Evolutionary conservation across 2,888 invertebrate species (phyloP).

Genomic region (Xylota sylvarum): DNA sequence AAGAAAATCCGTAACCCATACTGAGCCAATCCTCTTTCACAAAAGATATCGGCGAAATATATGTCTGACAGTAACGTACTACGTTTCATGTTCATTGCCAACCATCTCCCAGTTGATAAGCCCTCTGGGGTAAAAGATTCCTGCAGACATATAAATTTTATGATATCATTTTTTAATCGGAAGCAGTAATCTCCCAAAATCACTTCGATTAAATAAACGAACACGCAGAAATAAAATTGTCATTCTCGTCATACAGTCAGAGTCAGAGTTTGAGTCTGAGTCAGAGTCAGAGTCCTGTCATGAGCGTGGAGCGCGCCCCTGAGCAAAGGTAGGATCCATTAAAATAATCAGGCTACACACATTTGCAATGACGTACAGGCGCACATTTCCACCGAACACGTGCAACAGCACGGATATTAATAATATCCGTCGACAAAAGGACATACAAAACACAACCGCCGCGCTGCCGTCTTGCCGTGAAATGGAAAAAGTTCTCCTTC

Average conservation of each 20-base stretch:
- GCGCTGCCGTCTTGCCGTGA: background rate
- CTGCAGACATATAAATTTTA: constrained; percentile 20
- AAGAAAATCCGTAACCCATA: constrained; percentile 3
- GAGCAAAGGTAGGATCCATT: background rate
- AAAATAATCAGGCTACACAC: background rate
- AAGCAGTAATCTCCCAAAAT: constrained; percentile 36
- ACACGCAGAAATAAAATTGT: constrained; percentile 14
- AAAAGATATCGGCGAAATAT: background rate
- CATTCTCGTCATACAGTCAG: background rate
- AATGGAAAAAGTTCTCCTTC: constrained; percentile 6
- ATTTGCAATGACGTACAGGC: constrained; percentile 1
- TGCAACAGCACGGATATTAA: constrained; percentile 28
- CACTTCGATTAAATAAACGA: constrained; percentile 34
- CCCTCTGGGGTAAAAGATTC: constrained; percentile 9
- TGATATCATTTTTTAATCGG: constrained; percentile 57
- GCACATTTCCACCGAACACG: constrained; percentile 6
- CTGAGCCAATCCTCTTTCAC: background rate
- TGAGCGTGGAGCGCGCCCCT: constrained; percentile 1
- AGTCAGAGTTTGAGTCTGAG: background rate
- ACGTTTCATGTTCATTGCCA: background rate
- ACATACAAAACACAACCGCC: constrained; percentile 24
- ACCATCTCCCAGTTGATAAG: constrained; percentile 12
- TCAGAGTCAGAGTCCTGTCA: background rate
- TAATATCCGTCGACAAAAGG: constrained; percentile 38
- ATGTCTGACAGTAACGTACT: constrained; percentile 6